Percentiles rank a stretch among this genome's conserved stretches.
Conservation (phyloP, 2,888 invertebrate genomes). For the Microplitis manilae region DNA sequence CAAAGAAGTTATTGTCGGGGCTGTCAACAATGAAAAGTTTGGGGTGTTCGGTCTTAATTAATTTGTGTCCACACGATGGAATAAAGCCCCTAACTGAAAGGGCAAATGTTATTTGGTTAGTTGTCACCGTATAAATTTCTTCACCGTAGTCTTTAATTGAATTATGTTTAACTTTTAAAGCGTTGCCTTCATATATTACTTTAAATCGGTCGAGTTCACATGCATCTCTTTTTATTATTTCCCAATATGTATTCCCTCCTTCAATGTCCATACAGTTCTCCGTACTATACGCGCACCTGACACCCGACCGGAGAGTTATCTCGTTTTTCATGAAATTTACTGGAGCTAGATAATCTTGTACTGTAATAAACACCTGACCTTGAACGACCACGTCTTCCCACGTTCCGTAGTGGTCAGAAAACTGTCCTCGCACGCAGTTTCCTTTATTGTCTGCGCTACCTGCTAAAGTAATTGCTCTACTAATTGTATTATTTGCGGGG, state of each 20-base stretch:
- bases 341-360: conserved; percentile 23
- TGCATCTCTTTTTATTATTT: conserved; percentile 1
- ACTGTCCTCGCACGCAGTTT: conserved; percentile 13
- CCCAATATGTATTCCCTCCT: conserved; percentile 42
- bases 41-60: no score
- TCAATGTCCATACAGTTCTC: conserved; percentile 36
- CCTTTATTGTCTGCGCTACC: background rate
- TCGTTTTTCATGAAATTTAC: conserved; percentile 32
- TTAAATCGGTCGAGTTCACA: conserved; percentile 18
- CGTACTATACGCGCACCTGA: conserved; percentile 27
- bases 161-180: conserved; percentile 17
- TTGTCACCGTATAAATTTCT: conserved; percentile 23
- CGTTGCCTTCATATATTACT: conserved; percentile 27
- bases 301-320: conserved; percentile 37
- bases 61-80: conserved; percentile 40
- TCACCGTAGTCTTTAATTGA: background rate
- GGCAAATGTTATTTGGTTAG: conserved; percentile 41
- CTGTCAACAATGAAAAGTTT: no score
- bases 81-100: conserved; percentile 16
- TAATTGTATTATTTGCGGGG: background rate
- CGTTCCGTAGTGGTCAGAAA: conserved; percentile 35
- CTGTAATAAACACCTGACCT: conserved; percentile 26
- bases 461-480: background rate
- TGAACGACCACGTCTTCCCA: conserved; percentile 31
- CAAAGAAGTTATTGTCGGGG: no score